phyloP scores from a whole-genome alignment of 2,113 vertebrate species.

The Scopus umbretta region DNA sequence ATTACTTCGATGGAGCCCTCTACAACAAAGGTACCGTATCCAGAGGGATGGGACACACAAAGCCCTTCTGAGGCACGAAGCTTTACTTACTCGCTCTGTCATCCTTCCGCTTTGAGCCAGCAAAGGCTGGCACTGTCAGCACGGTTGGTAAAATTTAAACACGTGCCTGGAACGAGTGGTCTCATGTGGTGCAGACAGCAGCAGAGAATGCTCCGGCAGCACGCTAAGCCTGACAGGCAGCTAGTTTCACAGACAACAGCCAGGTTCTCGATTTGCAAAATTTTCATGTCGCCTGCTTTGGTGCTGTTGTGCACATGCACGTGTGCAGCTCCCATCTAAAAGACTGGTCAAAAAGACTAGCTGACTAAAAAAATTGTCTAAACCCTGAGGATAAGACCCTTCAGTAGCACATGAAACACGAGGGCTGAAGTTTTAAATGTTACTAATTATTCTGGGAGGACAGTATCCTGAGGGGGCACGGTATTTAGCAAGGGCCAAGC shows the following conservation, averaged over 20 bases:
- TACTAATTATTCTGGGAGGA: not conserved
- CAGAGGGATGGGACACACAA: not conserved
- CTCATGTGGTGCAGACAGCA: rapidly evolving
- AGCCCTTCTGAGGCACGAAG: not conserved
- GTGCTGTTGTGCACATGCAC: not conserved
- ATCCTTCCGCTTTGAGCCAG: not conserved
- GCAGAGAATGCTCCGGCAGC: not conserved
- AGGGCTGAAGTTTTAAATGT: not conserved
- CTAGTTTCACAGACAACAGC: not conserved
- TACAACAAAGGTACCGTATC: slow-evolving; percentile 87
- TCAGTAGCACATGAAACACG: not conserved
- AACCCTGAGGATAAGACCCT: not conserved
- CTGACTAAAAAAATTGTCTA: not conserved
- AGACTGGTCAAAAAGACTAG: not conserved
- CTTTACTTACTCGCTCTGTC: not conserved
- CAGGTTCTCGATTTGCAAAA: not conserved
- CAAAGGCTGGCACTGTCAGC: not conserved
- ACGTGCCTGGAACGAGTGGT: rapidly evolving
- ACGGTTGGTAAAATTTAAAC: not conserved
- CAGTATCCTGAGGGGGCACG: not conserved
- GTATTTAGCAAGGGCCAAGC: not conserved
- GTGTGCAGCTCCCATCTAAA: not conserved
- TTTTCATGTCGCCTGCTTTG: rapidly evolving
- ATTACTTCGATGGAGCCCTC: slow-evolving; percentile 93
- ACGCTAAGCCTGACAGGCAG: rapidly evolving